phyloP scores from a whole-genome alignment of 2,888 invertebrate genomes.

The Tenthredo amoena region DNA sequence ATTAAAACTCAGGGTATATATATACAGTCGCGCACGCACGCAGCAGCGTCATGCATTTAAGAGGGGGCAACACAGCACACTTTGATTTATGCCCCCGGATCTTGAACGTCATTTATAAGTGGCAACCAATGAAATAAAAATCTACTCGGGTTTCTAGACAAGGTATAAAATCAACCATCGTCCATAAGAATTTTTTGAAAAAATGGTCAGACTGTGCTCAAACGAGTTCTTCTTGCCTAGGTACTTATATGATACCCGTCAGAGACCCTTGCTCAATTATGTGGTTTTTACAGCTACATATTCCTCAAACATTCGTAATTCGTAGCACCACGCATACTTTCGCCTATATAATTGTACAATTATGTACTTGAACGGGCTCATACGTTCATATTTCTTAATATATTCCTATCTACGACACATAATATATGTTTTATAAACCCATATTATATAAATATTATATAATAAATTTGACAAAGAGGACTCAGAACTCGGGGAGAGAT shows the following conservation, averaged over 20 bases:
- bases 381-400: slow-evolving; percentile 9
- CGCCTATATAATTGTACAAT: slow-evolving; percentile 19
- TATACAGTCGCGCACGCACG: slow-evolving; percentile 52
- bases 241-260: background rate
- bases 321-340: slow-evolving; percentile 19
- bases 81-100: slow-evolving; percentile 48
- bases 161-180: background rate
- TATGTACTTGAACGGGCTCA: slow-evolving; percentile 35
- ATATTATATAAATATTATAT: slow-evolving; percentile 55
- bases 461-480: slow-evolving; percentile 46
- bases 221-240: background rate
- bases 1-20: slow-evolving; percentile 50
- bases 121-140: slow-evolving; percentile 38
- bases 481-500: background rate
- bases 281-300: background rate
- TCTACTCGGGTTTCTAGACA: slow-evolving; percentile 1
- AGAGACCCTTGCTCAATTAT: background rate
- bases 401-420: slow-evolving; percentile 52
- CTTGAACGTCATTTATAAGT: slow-evolving; percentile 38
- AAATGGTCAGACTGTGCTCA: background rate
- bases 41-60: slow-evolving; percentile 50
- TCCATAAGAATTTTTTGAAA: background rate
- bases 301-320: slow-evolving; percentile 15
- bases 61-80: slow-evolving; percentile 1
- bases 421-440: slow-evolving; percentile 53